Evolutionary conservation across 2,888 invertebrate species (phyloP).

Genomic region (Calliphora vomitoria): DNA sequence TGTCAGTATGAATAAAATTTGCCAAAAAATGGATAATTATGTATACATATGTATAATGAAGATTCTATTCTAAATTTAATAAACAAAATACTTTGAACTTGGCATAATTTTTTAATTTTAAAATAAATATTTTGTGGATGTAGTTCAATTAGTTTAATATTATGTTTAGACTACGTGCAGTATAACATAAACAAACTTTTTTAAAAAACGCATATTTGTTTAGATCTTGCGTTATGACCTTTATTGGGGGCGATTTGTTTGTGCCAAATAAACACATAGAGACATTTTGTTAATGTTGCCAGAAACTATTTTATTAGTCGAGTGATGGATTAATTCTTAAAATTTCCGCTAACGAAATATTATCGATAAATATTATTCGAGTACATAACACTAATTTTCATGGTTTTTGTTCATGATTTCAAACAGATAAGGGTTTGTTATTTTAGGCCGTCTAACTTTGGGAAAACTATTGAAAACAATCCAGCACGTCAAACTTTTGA

Average conservation of each 20-base stretch:
- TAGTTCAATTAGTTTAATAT: neutral
- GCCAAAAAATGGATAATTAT: neutral
- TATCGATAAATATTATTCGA: no score
- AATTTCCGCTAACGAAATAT: no score
- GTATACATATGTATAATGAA: neutral
- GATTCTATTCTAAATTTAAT: no score
- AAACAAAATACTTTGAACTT: no score
- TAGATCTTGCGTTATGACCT: neutral
- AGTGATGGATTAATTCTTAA: no score
- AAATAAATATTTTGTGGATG: neutral
- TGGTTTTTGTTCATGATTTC: no score
- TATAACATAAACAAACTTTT: neutral
- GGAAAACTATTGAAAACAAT: no score
- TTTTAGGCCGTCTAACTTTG: no score
- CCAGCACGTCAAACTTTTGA: no score
- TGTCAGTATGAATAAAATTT: neutral
- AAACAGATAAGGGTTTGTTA: no score
- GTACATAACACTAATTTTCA: no score
- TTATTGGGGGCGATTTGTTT: neutral
- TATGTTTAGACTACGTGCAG: neutral
- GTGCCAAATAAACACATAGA: neutral
- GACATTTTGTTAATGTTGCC: neutral
- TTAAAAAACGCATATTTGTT: neutral
- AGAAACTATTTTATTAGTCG: neutral
- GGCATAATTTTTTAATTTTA: neutral